Conservation (phyloP, 1,140 invertebrate genomes). For the Drosophila biarmipes region DNA sequence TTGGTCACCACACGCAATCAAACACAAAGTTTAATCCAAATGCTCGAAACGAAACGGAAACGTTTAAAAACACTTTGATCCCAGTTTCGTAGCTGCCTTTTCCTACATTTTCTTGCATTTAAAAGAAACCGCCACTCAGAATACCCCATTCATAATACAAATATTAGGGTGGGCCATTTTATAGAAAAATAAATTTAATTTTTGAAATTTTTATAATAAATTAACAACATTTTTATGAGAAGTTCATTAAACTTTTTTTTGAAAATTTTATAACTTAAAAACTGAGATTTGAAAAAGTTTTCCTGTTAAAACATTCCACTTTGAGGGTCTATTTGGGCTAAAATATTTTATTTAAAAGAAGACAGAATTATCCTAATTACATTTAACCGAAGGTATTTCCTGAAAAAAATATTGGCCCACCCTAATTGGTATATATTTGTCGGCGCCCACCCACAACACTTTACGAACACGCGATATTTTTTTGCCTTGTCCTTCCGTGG, state of each 20-base stretch:
- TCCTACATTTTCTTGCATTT: conserved; percentile 57
- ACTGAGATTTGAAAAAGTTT: no score
- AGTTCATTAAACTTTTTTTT: no score
- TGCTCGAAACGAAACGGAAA: conserved; percentile 35
- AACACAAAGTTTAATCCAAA: conserved; percentile 23
- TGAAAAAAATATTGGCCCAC: not conserved
- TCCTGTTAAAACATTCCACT: no score
- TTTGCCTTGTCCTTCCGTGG: conserved; percentile 1
- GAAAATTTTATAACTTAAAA: no score
- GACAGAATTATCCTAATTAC: not conserved
- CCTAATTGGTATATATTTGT: conserved; percentile 10
- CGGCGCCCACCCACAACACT: not conserved
- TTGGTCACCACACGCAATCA: conserved; percentile 22
- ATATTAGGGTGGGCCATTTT: not conserved
- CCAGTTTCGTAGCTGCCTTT: conserved; percentile 55
- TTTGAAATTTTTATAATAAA: not conserved
- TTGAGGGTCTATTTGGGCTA: no score
- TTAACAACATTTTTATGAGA: no score
- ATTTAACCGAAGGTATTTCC: no score
- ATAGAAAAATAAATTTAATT: not conserved
- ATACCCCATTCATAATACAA: conserved; percentile 4
- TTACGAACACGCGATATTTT: conserved; percentile 9
- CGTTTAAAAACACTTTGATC: conserved; percentile 3
- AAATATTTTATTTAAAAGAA: no score
- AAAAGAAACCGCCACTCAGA: conserved; percentile 5